phyloP scores from a whole-genome alignment of 2,113 vertebrate genomes.

The Glaucomys volans region DNA sequence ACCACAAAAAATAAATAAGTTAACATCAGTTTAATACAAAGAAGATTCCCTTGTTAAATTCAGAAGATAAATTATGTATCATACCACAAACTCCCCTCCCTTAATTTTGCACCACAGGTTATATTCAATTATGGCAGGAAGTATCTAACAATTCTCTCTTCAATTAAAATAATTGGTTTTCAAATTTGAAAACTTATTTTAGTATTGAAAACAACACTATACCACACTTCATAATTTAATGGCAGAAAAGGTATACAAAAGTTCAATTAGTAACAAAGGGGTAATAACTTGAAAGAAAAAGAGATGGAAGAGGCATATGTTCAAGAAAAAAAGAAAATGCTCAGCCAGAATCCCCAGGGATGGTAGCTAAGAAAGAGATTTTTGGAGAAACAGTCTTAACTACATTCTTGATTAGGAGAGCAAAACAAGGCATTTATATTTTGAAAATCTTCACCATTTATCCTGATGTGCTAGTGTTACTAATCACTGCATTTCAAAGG shows the following conservation, averaged over 20 bases:
- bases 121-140: background rate
- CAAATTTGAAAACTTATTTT: conserved; percentile 44
- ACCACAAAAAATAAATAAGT: no score
- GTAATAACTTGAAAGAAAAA: background rate
- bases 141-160: background rate
- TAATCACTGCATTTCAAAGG: conserved; percentile 29
- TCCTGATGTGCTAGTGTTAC: background rate
- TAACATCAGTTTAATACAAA: conserved; percentile 48
- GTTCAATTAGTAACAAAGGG: background rate
- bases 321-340: conserved; percentile 49
- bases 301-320: background rate
- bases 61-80: conserved; percentile 14
- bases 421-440: conserved; percentile 31
- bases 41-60: background rate
- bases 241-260: background rate
- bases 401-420: conserved; percentile 30
- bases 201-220: conserved; percentile 1
- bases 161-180: conserved; percentile 45
- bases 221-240: background rate
- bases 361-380: background rate
- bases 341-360: background rate
- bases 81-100: background rate
- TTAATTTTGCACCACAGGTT: conserved; percentile 43
- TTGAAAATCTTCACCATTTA: conserved; percentile 8
- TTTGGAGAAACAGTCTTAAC: background rate